phyloP scores from a whole-genome alignment of 2,888 invertebrate species.

The Ochropleura leucogaster region DNA sequence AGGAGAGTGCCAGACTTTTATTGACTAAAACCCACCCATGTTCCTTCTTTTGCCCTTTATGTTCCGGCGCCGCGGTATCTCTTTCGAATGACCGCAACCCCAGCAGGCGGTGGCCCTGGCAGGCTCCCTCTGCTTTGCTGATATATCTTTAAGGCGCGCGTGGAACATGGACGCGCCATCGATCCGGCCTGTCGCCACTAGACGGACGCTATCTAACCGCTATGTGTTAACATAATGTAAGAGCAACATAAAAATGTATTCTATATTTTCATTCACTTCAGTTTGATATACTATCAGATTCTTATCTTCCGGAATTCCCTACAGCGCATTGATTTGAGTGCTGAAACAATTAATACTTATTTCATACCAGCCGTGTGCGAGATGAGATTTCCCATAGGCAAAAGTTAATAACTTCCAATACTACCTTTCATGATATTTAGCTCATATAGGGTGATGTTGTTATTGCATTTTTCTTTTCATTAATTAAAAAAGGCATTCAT shows the following conservation, averaged over 20 bases:
- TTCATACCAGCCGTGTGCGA: neutral
- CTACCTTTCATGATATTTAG: neutral
- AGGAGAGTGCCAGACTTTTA: too few species aligned
- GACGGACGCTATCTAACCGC: slow-evolving; percentile 6
- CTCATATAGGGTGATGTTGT: neutral
- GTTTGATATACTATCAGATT: slow-evolving; percentile 3
- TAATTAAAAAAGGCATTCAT: too few species aligned
- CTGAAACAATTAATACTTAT: neutral
- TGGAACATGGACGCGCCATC: too few species aligned
- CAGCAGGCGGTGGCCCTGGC: too few species aligned
- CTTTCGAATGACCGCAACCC: too few species aligned
- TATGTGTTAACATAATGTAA: slow-evolving; percentile 18
- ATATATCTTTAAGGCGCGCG: too few species aligned
- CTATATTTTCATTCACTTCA: neutral
- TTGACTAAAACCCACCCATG: too few species aligned
- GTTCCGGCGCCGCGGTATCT: too few species aligned
- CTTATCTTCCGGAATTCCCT: slow-evolving; percentile 6
- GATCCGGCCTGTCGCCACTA: too few species aligned
- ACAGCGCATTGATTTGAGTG: slow-evolving; percentile 2
- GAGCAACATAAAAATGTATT: slow-evolving; percentile 2
- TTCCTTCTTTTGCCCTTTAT: too few species aligned
- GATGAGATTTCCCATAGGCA: neutral
- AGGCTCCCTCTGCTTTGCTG: too few species aligned
- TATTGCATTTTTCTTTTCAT: neutral
- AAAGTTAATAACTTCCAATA: neutral